Conservation (phyloP, 1,140 invertebrate species). For the Charaxes varanes region DNA sequence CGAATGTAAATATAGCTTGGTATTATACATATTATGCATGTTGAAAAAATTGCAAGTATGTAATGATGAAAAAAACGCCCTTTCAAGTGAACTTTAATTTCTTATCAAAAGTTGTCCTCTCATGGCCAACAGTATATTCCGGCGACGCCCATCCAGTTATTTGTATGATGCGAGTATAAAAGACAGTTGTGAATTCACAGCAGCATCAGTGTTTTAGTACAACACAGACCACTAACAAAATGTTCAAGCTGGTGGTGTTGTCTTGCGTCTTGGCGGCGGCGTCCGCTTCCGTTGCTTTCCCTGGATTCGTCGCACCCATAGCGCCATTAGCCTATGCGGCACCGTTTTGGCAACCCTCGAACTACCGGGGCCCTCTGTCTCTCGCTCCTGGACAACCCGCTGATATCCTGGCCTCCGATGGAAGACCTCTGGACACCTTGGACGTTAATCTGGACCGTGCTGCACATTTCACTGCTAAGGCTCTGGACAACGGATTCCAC, state of each 20-base stretch:
- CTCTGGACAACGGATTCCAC: conserved; percentile 30
- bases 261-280: conserved; percentile 44
- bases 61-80: background rate
- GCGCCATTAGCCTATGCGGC: conserved; percentile 10
- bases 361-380: conserved; percentile 51
- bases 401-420: conserved; percentile 54
- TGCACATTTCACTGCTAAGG: conserved; percentile 52
- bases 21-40: too few species aligned
- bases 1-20: too few species aligned
- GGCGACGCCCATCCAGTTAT: conserved; percentile 29
- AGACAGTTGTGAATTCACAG: conserved; percentile 14
- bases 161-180: conserved; percentile 36
- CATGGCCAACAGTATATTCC: conserved; percentile 40
- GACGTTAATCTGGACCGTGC: conserved; percentile 64
- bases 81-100: background rate
- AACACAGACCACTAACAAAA: conserved; percentile 61
- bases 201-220: conserved; percentile 39
- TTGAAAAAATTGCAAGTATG: too few species aligned
- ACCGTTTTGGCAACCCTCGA: conserved; percentile 25
- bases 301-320: conserved; percentile 17
- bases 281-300: conserved; percentile 10
- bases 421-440: conserved; percentile 61
- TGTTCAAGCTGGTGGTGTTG: conserved; percentile 75
- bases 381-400: conserved; percentile 60
- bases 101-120: conserved; percentile 24